phyloP scores from a whole-genome alignment of 92 coral and sea anemone species.

The Virgularia gustaviana region DNA sequence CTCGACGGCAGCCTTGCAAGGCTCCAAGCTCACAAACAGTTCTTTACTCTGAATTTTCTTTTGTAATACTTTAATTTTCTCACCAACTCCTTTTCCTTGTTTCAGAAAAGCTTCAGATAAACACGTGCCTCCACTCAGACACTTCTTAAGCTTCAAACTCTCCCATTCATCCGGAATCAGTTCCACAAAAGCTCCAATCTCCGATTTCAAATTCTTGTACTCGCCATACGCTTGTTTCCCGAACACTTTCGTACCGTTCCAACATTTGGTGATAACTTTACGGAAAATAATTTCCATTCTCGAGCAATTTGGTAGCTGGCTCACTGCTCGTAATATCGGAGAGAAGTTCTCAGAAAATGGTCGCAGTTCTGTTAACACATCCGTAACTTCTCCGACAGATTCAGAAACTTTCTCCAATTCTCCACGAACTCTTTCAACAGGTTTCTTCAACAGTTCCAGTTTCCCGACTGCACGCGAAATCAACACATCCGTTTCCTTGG shows the following conservation, averaged over 20 bases:
- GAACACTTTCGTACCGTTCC: constrained; percentile 57
- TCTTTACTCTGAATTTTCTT: constrained; percentile 61
- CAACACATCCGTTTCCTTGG: constrained; percentile 65
- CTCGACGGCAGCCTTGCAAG: constrained; percentile 65
- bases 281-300: constrained; percentile 54
- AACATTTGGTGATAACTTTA: constrained; percentile 73
- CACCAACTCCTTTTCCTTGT: constrained; percentile 74
- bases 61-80: constrained; percentile 54
- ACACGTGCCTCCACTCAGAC: constrained; percentile 76
- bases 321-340: constrained; percentile 64
- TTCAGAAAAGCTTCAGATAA: constrained; percentile 71
- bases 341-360: constrained; percentile 79
- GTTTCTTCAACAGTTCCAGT: constrained; percentile 64
- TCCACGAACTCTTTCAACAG: constrained; percentile 57
- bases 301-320: constrained; percentile 76
- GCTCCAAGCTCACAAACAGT: constrained; percentile 65
- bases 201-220: constrained; percentile 67
- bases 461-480: constrained; percentile 60
- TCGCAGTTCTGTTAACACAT: constrained; percentile 65
- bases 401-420: constrained; percentile 58
- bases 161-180: constrained; percentile 87
- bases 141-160: constrained; percentile 69
- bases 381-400: constrained; percentile 63
- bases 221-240: constrained; percentile 62
- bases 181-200: constrained; percentile 54